Base-by-base conservation (phyloP, 2,113 vertebrate species). In the Argyrosomus japonicus region DNA sequence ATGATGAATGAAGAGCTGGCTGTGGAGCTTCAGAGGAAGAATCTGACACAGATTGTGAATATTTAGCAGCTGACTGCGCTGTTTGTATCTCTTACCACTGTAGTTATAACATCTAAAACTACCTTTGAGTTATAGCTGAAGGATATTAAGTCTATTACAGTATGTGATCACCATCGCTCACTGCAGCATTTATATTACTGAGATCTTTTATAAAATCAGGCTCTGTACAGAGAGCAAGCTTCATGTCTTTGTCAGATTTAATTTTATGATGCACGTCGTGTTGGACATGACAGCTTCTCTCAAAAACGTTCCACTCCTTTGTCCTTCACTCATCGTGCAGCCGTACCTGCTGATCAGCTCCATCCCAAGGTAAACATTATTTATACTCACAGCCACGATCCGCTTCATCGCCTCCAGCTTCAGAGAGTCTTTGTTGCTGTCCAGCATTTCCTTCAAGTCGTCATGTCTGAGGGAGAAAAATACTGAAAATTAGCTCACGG, bases 381-480 rank as follows among this genome's bases (percentile, higher is more conserved):
- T 68, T 23, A 57, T 45, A 95, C 97, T 96, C 87, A 99, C 98
- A 65, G 98, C 98, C 63, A 99, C 98, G 1, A 99, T 99, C 79
- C 98, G 96, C 93, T 99, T 99, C 98, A 99, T 99, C 51, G 98
- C 98, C 91, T 99, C 98, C 87, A 99, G 96, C 93, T 99, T 99
- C 87, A 99, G 96, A 0, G 98, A 99, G 85, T 99, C 98, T 89
- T 99, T 99, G 94, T 99, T 99, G 93, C 97, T 99, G 81, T 99
- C 98, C 27, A 99, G 90, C 98, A 99, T 99, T 92, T 99, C 98
- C 91, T 99, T 99, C 89, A 99, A 92, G 94, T 99, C 98, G 73
- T 99, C 98, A 0, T 99, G 98, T 91, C 98, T 99, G 81, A 69
- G 18, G 51, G 48, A 65, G 70, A 32, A 63, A 87, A 63, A 72